A percentile compares a stretch with the other conserved stretches of the same genome.
These are phyloP conservation scores for Thysanoteuthis rhombus DNA, from an alignment of 2,888 invertebrate genomes.

Conservation along the genomic window DNA sequence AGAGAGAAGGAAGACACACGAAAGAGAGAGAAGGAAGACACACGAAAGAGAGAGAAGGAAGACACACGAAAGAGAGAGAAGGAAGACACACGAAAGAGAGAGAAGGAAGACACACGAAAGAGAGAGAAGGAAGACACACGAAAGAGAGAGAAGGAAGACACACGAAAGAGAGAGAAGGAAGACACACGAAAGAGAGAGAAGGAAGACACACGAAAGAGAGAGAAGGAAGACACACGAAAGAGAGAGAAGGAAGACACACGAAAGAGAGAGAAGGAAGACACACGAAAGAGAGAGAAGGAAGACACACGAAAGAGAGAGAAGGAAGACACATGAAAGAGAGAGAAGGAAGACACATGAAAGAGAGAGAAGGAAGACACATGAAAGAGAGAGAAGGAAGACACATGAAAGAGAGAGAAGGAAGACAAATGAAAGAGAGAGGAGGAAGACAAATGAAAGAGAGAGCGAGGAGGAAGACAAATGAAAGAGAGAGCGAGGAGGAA, in stretches of 20 bases:
- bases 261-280: neutral
- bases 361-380: fast-evolving
- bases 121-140: too few relatives aligned
- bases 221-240: neutral
- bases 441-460: fast-evolving
- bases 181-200: neutral
- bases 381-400: neutral
- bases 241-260: neutral
- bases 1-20: neutral
- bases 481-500: neutral
- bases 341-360: neutral
- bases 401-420: fast-evolving
- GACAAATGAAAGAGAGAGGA: neutral
- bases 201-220: neutral
- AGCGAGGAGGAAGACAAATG: neutral
- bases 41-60: too few relatives aligned
- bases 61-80: neutral
- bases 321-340: neutral
- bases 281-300: neutral
- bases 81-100: neutral
- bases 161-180: neutral
- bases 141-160: neutral
- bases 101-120: neutral
- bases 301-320: neutral
- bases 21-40: neutral